A percentile compares a stretch with the other conserved stretches of the same genome.
phyloP scores from a whole-genome alignment of 2,113 vertebrate species.

The Lophius piscatorius region DNA sequence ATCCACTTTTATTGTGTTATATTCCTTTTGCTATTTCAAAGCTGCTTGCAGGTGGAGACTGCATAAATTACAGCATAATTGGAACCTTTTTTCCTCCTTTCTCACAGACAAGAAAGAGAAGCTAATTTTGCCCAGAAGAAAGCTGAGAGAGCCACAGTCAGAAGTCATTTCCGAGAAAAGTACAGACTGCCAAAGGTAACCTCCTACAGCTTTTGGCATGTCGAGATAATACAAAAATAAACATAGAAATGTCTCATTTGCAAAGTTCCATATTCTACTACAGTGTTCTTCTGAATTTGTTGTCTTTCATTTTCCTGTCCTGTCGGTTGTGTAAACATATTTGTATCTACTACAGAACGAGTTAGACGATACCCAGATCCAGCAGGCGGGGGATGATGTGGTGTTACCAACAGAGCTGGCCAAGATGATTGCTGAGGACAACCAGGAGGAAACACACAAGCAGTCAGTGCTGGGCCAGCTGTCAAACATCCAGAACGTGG shows the following conservation, averaged over 20 bases:
- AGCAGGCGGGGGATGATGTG: slow-evolving; percentile 90
- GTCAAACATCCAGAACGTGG: slow-evolving; percentile 93
- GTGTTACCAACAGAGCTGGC: slow-evolving; percentile 93
- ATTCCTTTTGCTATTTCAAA: neutral
- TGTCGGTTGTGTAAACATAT: neutral
- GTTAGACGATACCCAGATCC: slow-evolving; percentile 93
- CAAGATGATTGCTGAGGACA: slow-evolving; percentile 98
- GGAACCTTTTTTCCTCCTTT: slow-evolving; percentile 6
- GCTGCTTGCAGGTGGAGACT: neutral
- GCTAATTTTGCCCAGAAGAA: slow-evolving; percentile 92
- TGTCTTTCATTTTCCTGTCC: neutral
- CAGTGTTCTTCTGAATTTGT: neutral
- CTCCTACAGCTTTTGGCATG: neutral
- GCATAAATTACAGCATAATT: neutral
- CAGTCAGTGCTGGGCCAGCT: slow-evolving; percentile 92
- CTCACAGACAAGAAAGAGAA: slow-evolving; percentile 90
- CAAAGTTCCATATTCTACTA: no score
- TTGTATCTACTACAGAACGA: slow-evolving; percentile 82
- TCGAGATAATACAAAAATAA: neutral
- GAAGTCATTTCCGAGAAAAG: slow-evolving; percentile 95
- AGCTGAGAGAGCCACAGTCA: slow-evolving; percentile 92
- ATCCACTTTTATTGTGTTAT: neutral
- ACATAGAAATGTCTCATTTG: neutral
- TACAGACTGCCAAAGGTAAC: slow-evolving; percentile 95
- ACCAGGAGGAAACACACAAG: slow-evolving; percentile 91